Conservation (phyloP, 2,888 invertebrate species). For the Sisyra terminalis region DNA sequence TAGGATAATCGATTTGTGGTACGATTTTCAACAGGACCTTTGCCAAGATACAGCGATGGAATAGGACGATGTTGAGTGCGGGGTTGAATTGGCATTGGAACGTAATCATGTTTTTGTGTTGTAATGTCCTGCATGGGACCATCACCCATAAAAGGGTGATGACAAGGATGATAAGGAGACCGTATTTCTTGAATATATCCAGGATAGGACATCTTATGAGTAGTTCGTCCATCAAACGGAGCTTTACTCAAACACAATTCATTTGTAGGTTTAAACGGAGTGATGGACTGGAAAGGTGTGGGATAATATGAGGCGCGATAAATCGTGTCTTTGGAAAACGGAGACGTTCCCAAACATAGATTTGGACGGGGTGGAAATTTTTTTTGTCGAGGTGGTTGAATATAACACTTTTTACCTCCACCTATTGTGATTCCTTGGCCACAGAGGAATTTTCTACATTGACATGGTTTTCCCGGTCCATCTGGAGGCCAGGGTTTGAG, state of each 20-base stretch:
- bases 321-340: slow-evolving; percentile 32
- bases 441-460: not conserved
- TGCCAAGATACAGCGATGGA: slow-evolving; percentile 14
- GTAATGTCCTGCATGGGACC: slow-evolving; percentile 57
- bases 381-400: slow-evolving; percentile 37
- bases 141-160: slow-evolving; percentile 39
- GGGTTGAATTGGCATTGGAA: slow-evolving; percentile 35
- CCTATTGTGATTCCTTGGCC: not conserved
- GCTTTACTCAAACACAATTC: slow-evolving; percentile 28
- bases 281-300: slow-evolving; percentile 22
- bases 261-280: slow-evolving; percentile 23
- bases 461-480: not conserved
- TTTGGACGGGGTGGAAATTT: slow-evolving; percentile 35
- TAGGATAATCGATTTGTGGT: slow-evolving; percentile 41
- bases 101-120: slow-evolving; percentile 56
- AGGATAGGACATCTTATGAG: slow-evolving; percentile 35
- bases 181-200: slow-evolving; percentile 32
- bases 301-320: slow-evolving; percentile 48
- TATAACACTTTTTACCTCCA: slow-evolving; percentile 22
- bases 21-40: slow-evolving; percentile 27
- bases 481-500: not conserved
- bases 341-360: not conserved
- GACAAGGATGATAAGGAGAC: slow-evolving; percentile 40
- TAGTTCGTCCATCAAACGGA: slow-evolving; percentile 31
- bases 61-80: no score